Base-by-base conservation (phyloP, 2,797 vertebrate genomes). In the Hoplostethus atlanticus region DNA sequence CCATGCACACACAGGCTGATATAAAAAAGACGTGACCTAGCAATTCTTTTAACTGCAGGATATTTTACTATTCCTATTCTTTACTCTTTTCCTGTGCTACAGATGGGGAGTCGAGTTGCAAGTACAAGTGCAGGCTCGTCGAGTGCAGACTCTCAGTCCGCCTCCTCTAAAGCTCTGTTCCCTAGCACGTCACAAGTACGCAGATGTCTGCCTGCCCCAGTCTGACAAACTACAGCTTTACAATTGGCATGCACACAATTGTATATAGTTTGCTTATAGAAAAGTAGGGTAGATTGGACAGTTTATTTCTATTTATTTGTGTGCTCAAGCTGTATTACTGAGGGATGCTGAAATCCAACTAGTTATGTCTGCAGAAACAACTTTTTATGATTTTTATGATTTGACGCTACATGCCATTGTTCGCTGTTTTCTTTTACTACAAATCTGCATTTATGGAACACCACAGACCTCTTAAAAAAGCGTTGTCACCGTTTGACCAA, bases 111-210 rank as follows among this genome's bases (percentile, higher is more conserved):
- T 94, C 96, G 92, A 91, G 95, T 95, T 94, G 95, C 96, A 95
- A 96, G 96, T 94, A 95, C 95, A 80, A 73, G 87, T 93, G 94
- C 95, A 64, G 80, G 66, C 93, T 96, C 96, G 90, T 95, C 96
- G 90, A 95, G 95, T 94, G 94, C 96, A 94, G 96, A 96, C 94
- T 95, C 92, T 95, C 96, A 96, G 94, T 96, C 96, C 87, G 94
- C 95, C 93, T 94, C 96, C 94, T 94, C 96, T 97, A 97, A 96
- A 95, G 94, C 96, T 94, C 95, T 97, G 95, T 97, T 96, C 91
- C 93, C 95, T 96, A 95, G 95, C 94, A 92, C 96, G 93, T 93
- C 96, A 94, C 96, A 98, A 97, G 96, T 97, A 97, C 84, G 96
- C 96, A 73, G 77, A 75, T 76, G 63, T 77, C 68, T 69, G 70